Conservation (phyloP, 2,113 vertebrate genomes). For the Pantherophis guttatus region DNA sequence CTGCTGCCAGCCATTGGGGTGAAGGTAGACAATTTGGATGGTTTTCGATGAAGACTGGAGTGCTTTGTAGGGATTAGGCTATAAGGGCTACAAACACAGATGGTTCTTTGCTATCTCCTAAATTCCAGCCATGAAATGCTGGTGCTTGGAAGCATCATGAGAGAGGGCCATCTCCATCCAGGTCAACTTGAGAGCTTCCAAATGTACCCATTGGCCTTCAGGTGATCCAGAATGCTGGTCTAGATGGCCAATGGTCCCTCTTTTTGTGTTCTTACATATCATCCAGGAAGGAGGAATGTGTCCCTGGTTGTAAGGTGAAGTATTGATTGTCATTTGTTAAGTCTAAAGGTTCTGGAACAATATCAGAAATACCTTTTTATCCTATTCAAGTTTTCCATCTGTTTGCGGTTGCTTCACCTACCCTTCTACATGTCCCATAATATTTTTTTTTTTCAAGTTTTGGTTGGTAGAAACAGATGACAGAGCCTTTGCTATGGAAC, state of each 20-base stretch:
- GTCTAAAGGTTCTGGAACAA: not conserved
- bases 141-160: not conserved
- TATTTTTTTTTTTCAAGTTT: not conserved
- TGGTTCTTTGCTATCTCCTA: not conserved
- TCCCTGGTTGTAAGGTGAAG: not conserved
- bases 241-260: not conserved
- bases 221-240: not conserved
- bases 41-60: not conserved
- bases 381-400: not conserved
- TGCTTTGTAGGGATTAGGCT: no score
- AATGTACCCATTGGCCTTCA: not conserved
- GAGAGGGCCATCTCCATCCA: not conserved
- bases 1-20: not conserved
- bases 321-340: not conserved
- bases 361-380: not conserved
- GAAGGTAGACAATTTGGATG: not conserved
- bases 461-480: not conserved
- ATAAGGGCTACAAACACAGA: not conserved
- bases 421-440: not conserved
- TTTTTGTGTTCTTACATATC: not conserved
- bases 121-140: not conserved
- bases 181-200: not conserved
- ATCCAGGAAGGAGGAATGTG: not conserved
- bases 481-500: not conserved
- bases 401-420: not conserved